phyloP scores from a whole-genome alignment of 2,888 invertebrate genomes.

The Leistus spinibarbis region DNA sequence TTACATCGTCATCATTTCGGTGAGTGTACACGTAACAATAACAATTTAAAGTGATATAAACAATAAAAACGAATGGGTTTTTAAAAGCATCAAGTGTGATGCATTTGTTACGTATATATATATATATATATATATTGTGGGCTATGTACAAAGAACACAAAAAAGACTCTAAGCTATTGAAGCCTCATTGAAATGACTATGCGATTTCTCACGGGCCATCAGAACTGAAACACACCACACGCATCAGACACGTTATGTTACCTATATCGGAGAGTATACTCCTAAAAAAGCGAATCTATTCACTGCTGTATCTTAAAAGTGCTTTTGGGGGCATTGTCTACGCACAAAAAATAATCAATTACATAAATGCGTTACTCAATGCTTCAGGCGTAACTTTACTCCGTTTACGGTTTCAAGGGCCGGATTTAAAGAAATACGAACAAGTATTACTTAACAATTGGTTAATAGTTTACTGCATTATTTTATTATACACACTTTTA shows the following conservation, averaged over 20 bases:
- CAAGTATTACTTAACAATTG: too few species aligned
- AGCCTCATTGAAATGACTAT: constrained; percentile 33
- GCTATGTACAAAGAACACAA: background rate
- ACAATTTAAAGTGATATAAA: constrained; percentile 9
- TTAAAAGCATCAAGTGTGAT: constrained; percentile 22
- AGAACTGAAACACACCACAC: background rate
- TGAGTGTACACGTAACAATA: background rate
- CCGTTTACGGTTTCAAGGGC: constrained; percentile 9
- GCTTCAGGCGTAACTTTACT: constrained; percentile 34
- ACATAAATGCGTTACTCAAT: constrained; percentile 33
- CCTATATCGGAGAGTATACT: too few species aligned
- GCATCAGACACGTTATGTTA: background rate
- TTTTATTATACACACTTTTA: too few species aligned
- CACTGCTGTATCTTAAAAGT: background rate
- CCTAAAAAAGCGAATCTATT: background rate
- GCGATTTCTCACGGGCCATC: constrained; percentile 17
- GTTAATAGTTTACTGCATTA: too few species aligned
- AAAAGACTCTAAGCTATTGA: constrained; percentile 4
- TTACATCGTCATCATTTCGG: background rate
- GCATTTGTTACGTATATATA: background rate
- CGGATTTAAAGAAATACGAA: constrained; percentile 2
- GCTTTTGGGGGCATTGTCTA: constrained; percentile 14
- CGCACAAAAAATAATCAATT: constrained; percentile 34
- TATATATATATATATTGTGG: background rate
- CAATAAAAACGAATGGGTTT: constrained; percentile 24